Conservation (phyloP, 53 echinoderm and acorn worm genomes). For the Holothuria scabra region DNA sequence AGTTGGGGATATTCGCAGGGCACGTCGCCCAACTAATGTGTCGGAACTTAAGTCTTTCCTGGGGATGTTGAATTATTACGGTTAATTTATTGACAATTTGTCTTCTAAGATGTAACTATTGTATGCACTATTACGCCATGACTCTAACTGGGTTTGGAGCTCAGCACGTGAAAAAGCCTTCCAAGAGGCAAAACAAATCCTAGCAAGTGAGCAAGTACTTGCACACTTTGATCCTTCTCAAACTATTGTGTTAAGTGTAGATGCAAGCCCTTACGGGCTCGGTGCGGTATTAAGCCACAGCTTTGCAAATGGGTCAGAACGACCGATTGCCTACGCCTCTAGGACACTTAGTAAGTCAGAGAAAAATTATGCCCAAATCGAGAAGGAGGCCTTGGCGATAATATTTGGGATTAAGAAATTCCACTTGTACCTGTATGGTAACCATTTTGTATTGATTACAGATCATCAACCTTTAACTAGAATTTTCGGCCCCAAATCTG, state of each 20-base stretch:
- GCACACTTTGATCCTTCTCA: conserved; percentile 55
- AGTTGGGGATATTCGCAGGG: no score
- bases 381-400: conserved; percentile 53
- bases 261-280: conserved; percentile 59
- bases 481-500: conserved; percentile 46
- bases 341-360: conserved; percentile 48
- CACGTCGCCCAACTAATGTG: conserved; percentile 20
- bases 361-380: conserved; percentile 60
- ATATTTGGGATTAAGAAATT: conserved; percentile 63
- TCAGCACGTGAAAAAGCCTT: conserved; percentile 62
- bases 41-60: conserved; percentile 62
- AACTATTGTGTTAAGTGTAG: conserved; percentile 37
- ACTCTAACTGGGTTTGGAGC: conserved; percentile 57
- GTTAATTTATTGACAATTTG: conserved; percentile 59
- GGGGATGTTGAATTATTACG: conserved; percentile 67
- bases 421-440: conserved; percentile 57
- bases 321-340: conserved; percentile 66
- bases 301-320: conserved; percentile 54
- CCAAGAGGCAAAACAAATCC: conserved; percentile 41
- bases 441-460: conserved; percentile 23
- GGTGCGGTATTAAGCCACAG: conserved; percentile 59
- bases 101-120: conserved; percentile 60
- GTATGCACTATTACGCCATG: conserved; percentile 40
- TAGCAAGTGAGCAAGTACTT: conserved; percentile 32
- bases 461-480: conserved; percentile 45